phyloP scores from a whole-genome alignment of 2,797 vertebrate genomes.

The Gymnopithys bicolor region DNA sequence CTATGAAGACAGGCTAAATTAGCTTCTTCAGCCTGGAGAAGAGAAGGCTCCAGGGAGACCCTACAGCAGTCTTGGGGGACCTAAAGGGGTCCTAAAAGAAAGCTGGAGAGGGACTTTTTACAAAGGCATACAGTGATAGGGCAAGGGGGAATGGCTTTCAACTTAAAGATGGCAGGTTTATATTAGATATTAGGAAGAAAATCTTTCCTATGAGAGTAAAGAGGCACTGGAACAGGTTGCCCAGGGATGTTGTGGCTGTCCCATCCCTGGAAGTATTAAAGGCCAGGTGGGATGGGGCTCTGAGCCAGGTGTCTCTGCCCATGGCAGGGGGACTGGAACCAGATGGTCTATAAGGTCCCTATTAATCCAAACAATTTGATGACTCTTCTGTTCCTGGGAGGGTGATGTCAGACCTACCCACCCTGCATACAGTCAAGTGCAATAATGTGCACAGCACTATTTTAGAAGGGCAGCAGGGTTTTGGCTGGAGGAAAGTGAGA shows the following conservation, averaged over 20 bases:
- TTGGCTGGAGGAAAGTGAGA: neutral
- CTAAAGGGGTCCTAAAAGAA: neutral
- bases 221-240: neutral
- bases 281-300: fast-evolving
- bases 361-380: neutral
- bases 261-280: no score
- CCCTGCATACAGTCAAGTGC: neutral
- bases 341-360: neutral
- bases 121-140: neutral
- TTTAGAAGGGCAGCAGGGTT: neutral
- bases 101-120: neutral
- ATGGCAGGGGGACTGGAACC: neutral
- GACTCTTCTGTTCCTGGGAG: neutral
- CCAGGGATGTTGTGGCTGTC: neutral
- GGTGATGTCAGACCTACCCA: neutral
- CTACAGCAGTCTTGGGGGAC: neutral
- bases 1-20: neutral
- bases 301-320: neutral
- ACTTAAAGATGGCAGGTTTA: neutral
- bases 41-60: neutral
- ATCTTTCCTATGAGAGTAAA: neutral
- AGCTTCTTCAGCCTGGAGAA: neutral
- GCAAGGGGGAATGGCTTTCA: neutral
- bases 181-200: neutral
- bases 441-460: fast-evolving